Conservation (phyloP, 2,797 vertebrate genomes). For the Ctenopoma multispine region DNA sequence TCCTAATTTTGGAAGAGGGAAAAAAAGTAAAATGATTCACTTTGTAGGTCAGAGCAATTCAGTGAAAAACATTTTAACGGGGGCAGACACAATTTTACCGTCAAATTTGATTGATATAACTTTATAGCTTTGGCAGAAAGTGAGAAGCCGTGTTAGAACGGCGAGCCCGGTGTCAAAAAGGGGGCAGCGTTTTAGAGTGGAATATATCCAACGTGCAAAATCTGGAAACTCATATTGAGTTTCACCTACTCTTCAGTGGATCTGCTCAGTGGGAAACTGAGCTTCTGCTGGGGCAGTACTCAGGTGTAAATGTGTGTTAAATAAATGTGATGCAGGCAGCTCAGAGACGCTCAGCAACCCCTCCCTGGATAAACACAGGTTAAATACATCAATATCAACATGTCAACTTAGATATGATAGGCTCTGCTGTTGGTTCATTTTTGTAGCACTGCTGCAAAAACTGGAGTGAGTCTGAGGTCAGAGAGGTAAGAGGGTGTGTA, state of each 20-base stretch:
- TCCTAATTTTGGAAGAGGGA: slow-evolving; percentile 20
- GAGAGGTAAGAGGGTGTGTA: slow-evolving; percentile 2
- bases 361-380: background rate
- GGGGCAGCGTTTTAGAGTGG: slow-evolving; percentile 13
- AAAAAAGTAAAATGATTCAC: slow-evolving; percentile 28
- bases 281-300: background rate
- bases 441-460: slow-evolving; percentile 30
- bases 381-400: slow-evolving; percentile 7
- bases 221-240: slow-evolving; percentile 34
- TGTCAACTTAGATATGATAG: background rate
- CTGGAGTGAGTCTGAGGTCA: slow-evolving; percentile 29
- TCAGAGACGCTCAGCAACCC: slow-evolving; percentile 12
- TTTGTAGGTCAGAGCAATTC: slow-evolving; percentile 63
- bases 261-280: slow-evolving; percentile 2
- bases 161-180: slow-evolving; percentile 3
- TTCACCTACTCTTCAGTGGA: slow-evolving; percentile 2
- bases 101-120: slow-evolving; percentile 58
- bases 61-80: slow-evolving; percentile 53
- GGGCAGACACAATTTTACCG: slow-evolving; percentile 34
- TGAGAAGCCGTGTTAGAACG: background rate
- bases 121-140: slow-evolving; percentile 43
- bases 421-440: background rate
- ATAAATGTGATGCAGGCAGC: slow-evolving; percentile 1
- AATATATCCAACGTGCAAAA: slow-evolving; percentile 7
- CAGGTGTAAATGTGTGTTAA: slow-evolving; percentile 12